A percentile compares a stretch with the other conserved stretches of the same genome.
Evolutionary conservation across 1,140 invertebrate species (phyloP).

Genomic region (Gyrodactylus bullatarudis): DNA sequence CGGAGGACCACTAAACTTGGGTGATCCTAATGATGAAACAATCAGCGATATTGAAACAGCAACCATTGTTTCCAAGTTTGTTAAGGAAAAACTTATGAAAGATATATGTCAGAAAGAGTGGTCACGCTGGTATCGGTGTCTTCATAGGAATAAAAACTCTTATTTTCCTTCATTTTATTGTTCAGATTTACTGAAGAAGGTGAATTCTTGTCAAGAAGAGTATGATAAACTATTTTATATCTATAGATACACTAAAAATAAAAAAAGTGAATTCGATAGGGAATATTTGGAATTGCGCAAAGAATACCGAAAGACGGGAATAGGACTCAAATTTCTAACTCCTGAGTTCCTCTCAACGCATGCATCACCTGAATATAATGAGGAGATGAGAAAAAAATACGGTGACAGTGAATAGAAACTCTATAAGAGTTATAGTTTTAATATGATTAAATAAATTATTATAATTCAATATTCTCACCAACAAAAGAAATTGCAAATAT

Average conservation of each 20-base stretch:
- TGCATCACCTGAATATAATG: neutral
- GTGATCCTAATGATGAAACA: neutral
- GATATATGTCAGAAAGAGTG: neutral
- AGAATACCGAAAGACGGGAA: neutral
- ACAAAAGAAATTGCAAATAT: neutral
- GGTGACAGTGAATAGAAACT: too few relatives aligned
- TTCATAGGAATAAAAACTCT: neutral
- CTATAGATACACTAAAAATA: neutral
- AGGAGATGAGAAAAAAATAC: neutral
- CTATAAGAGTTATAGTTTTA: too few relatives aligned
- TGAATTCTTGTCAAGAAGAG: neutral
- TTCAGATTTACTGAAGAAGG: neutral
- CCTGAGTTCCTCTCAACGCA: neutral
- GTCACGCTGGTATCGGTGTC: neutral
- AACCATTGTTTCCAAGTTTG: neutral
- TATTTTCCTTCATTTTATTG: neutral
- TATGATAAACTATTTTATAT: neutral
- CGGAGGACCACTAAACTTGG: neutral
- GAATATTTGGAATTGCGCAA: neutral
- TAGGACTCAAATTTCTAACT: neutral
- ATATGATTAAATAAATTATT: neutral
- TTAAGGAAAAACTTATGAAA: neutral
- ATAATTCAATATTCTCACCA: neutral
- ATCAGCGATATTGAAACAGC: neutral
- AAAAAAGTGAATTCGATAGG: neutral